phyloP scores from a whole-genome alignment of 2,113 vertebrate species.

The Elgaria multicarinata region DNA sequence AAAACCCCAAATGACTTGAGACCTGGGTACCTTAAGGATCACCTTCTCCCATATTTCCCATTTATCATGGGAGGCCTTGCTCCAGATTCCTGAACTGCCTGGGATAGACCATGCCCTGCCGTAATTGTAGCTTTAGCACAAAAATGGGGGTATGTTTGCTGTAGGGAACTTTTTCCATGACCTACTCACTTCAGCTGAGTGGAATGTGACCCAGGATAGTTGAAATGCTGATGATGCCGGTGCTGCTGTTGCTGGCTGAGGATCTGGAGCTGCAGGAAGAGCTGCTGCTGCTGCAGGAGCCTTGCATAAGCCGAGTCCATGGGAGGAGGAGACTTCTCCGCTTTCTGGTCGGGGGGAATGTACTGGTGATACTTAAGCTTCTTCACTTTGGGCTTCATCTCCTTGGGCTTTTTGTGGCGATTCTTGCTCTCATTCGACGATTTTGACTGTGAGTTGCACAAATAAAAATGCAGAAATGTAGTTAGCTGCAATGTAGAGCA shows the following conservation, averaged over 20 bases:
- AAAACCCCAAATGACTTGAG: too few species aligned
- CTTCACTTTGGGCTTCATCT: conserved; percentile 97
- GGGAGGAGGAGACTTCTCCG: conserved; percentile 94
- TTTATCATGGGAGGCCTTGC: background rate
- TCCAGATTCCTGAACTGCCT: too few species aligned
- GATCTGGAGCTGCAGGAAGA: conserved; percentile 98
- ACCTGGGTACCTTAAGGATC: too few species aligned
- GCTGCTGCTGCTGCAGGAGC: conserved; percentile 96
- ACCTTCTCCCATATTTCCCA: too few species aligned
- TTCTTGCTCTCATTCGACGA: conserved; percentile 86
- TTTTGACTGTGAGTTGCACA: conserved; percentile 81
- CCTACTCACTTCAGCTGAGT: conserved; percentile 86
- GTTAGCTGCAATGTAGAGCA: background rate
- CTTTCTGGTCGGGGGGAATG: conserved; percentile 97
- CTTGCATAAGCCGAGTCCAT: conserved; percentile 98
- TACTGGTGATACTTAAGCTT: conserved; percentile 99
- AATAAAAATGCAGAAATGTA: background rate
- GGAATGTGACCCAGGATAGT: conserved; percentile 85
- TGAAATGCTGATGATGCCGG: conserved; percentile 82
- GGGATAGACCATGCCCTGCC: too few species aligned
- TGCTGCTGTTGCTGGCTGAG: conserved; percentile 98
- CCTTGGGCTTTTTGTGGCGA: conserved; percentile 98
- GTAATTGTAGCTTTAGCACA: background rate
- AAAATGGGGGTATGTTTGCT: background rate
- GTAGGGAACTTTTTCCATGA: background rate